Evolutionary conservation across 37 sponge, comb jelly and placozoan species (phyloP), one percentile per base, ranked within the genome.

Genomic region (Amphimedon queenslandica): DNA sequence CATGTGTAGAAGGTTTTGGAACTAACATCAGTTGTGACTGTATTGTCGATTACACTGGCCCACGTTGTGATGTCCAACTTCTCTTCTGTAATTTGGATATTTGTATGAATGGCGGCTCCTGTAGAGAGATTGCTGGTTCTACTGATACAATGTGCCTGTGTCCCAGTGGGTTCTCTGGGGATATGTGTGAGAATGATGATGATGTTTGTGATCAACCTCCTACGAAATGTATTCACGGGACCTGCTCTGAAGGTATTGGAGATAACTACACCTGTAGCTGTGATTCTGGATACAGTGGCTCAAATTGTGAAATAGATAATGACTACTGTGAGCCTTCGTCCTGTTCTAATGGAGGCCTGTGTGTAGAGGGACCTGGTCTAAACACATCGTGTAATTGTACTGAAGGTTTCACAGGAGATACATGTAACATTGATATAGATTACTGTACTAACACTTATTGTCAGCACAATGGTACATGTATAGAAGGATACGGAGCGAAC

Each of bases 81-180:
- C 55, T 79, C 18, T 67, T 71, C 32, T 90, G 90, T 77, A 31
- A 27, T 18, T 0, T 1, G 10, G 39, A 69, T 29, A 47, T 40
- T 25, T 90, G 90, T 55, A n/a, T 67, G 30, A 88, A 88, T 78
- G 76, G 82, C 31, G 84, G 84, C 2, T 58, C 67, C n/a, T 88
- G 89, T 77, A 47, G 77, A 23, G 81, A 80, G 33, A 23, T 60
- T 10, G 38, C 58, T 28, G 64, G 63, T 34, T 47, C 38, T 35
- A 33, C 42, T 20, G 35, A n/a, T 6, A 71, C 67, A 56, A 56
- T 33, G 21, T 81, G 82, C 24, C 4, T 64, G 64, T 76, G 76
- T 63, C 27, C 21, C 5, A 6, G 5, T 60, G 55, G 66, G 4
- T 86, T 76, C 27, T 67, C 65, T 73, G 87, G 87, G 20, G 58